Evolutionary conservation across 2,797 vertebrate genomes (phyloP).

Genomic region (Mormyrops attenuatus): DNA sequence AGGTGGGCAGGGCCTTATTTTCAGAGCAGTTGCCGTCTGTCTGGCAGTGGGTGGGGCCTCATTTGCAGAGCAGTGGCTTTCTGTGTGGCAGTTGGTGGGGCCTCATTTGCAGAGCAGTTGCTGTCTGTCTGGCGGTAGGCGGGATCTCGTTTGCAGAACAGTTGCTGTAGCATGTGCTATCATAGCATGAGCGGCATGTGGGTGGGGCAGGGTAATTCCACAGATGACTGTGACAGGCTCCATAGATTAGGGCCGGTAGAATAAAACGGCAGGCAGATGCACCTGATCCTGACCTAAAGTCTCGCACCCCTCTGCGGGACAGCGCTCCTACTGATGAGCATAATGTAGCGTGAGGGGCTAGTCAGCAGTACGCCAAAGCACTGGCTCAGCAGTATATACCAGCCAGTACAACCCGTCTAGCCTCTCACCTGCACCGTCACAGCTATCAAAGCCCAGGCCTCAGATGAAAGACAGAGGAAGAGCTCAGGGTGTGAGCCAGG

Average conservation of each 20-base stretch:
- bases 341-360: neutral
- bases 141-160: neutral
- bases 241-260: neutral
- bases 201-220: neutral
- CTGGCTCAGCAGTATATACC: neutral
- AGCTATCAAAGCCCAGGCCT: neutral
- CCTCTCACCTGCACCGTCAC: neutral
- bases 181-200: neutral
- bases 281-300: neutral
- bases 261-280: neutral
- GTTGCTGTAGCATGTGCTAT: neutral
- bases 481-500: neutral
- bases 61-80: too few relatives aligned
- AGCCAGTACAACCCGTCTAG: neutral
- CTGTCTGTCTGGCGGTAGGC: neutral
- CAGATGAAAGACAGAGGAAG: neutral
- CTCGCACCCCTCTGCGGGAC: too few relatives aligned
- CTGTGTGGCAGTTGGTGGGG: neutral
- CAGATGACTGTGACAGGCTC: neutral
- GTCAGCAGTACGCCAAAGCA: neutral
- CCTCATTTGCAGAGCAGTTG: neutral
- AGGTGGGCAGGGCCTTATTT: slow-evolving; percentile 10
- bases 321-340: neutral
- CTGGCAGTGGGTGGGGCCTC: neutral
- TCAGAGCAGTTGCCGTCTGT: neutral